Evolutionary conservation across 2,888 invertebrate genomes (phyloP), one percentile per base, ranked within the genome.

Genomic region (Trilocha varians): DNA sequence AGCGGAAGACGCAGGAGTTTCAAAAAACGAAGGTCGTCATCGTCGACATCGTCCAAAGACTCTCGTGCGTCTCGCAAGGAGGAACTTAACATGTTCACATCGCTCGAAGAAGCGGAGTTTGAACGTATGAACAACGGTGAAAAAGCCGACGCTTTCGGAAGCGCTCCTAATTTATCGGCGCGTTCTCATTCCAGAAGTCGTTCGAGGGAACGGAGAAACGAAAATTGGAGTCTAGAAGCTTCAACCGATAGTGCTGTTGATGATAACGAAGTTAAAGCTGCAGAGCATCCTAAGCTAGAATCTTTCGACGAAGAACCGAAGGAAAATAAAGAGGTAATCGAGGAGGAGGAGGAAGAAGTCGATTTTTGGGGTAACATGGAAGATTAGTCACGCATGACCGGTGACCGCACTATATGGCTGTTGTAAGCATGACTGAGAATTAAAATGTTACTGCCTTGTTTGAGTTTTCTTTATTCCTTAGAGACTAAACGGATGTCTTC

Each of bases 61-160:
- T 89, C 89, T 43, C 87, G 88, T 46, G 86, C 88, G 45, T 89
- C 89, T 17, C 88, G 89, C 43, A 89, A 90, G 54, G 89, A 90
- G 62, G 90, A 90, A 66, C 68, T 90, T 32, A 87, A 87, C 72
- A 87, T 88, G 78, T 89, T 90, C 57, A 89, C 90, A 49, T 89
- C 90, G 41, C 79, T 90, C 54, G 90, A 90, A 65, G 89, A 89
- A 65, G 88, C 88, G 48, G 90, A 90, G 62, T 78, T 87, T 49
- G 75, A 79, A 53, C 73, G 72, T 57, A 74, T 68, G 73, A 70
- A 57, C 56, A 67, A 54, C 53, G 62, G 60, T 38, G 62, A 63
- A 34, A 62, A 64, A 44, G 49, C 56, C 50, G 47, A 59, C 45
- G 69, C 55, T 46, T 74, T 68, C 54, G 78, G 78, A 56, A 84